Evolutionary conservation across 1,140 invertebrate species (phyloP).

Genomic region (Gryllus bimaculatus): DNA sequence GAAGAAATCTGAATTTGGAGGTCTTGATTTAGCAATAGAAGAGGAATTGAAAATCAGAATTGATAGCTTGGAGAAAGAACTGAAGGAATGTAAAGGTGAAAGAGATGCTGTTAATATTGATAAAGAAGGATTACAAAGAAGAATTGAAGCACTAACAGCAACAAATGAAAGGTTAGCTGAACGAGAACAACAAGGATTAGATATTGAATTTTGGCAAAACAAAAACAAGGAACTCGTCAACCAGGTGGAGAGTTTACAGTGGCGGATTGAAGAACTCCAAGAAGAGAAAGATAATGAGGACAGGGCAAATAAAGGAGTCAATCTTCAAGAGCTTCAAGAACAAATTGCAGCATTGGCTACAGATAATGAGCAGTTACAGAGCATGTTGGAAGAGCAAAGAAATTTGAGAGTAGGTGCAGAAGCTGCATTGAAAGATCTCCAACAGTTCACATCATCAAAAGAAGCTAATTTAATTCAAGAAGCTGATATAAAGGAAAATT

Average conservation of each 20-base stretch:
- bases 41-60: constrained; percentile 63
- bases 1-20: constrained; percentile 44
- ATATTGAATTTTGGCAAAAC: constrained; percentile 54
- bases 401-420: constrained; percentile 14
- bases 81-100: constrained; percentile 46
- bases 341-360: constrained; percentile 22
- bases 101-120: constrained; percentile 49
- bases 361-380: constrained; percentile 16
- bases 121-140: constrained; percentile 54
- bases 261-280: constrained; percentile 38
- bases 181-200: constrained; percentile 68
- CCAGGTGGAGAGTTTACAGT: constrained; percentile 32
- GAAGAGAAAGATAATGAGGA: constrained; percentile 33
- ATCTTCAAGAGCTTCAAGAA: constrained; percentile 15
- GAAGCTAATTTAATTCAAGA: neutral
- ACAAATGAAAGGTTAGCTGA: constrained; percentile 69
- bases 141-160: constrained; percentile 59
- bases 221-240: constrained; percentile 59
- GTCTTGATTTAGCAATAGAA: constrained; percentile 62
- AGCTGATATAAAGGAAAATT: neutral
- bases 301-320: neutral
- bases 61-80: constrained; percentile 48
- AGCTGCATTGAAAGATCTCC: neutral
- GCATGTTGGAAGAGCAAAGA: constrained; percentile 12
- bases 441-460: neutral